These are phyloP conservation scores for Heptranchias perlo DNA, from an alignment of 2,113 vertebrate species.

Conservation along the genomic window DNA sequence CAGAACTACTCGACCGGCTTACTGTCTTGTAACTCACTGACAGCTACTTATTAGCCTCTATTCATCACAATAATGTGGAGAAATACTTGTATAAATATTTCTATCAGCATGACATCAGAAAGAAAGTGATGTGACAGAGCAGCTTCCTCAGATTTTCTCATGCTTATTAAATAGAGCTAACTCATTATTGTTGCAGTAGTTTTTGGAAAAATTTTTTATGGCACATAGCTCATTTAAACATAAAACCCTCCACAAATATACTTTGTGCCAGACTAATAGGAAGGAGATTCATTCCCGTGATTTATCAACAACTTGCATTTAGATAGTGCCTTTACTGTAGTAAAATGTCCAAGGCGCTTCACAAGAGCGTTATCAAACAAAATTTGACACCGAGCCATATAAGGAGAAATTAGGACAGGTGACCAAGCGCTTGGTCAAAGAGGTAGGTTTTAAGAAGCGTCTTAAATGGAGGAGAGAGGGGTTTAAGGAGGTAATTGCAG, in stretches of 20 bases:
- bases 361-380: too few species aligned
- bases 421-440: too few species aligned
- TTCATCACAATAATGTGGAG: background rate
- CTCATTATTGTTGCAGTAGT: background rate
- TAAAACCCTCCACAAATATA: background rate
- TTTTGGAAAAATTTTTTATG: background rate
- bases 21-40: background rate
- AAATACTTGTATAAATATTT: background rate
- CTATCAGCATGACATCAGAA: background rate
- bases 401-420: too few species aligned
- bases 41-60: background rate
- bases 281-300: too few species aligned
- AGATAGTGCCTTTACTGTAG: too few species aligned
- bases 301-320: too few species aligned
- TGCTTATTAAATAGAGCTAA: background rate
- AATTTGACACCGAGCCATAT: too few species aligned
- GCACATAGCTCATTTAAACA: background rate
- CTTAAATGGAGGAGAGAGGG: too few species aligned
- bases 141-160: background rate
- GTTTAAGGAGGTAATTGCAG: too few species aligned
- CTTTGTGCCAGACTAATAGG: background rate
- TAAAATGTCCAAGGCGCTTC: too few species aligned
- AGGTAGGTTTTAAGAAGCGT: too few species aligned
- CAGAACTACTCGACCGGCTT: background rate
- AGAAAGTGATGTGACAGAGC: background rate